Evolutionary conservation across 2,888 invertebrate species (phyloP).

Genomic region (Protodeltote pygarga): DNA sequence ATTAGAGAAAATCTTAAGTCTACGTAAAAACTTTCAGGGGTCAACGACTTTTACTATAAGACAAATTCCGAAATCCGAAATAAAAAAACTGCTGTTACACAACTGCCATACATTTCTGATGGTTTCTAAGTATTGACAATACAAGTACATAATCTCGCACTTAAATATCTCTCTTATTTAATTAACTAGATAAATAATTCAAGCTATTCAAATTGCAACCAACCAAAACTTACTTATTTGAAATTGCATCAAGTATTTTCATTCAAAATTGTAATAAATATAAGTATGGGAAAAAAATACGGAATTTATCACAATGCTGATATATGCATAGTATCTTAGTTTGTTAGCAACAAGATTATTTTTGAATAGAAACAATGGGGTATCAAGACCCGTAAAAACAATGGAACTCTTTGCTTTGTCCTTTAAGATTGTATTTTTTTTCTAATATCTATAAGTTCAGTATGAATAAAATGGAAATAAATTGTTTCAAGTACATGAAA

Average conservation of each 20-base stretch:
- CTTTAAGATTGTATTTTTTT: conserved; percentile 3
- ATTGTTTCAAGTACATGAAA: too few relatives aligned
- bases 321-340: conserved; percentile 19
- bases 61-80: too few relatives aligned
- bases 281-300: conserved; percentile 31
- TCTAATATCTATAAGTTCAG: not conserved
- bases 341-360: conserved; percentile 13
- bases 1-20: too few relatives aligned
- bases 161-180: too few relatives aligned
- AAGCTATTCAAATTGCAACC: not conserved
- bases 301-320: conserved; percentile 29
- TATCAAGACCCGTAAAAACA: conserved; percentile 39
- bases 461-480: too few relatives aligned
- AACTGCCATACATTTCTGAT: too few relatives aligned
- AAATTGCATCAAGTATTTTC: conserved; percentile 2
- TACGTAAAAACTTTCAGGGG: too few relatives aligned
- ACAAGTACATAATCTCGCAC: too few relatives aligned
- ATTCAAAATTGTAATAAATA: conserved; percentile 28
- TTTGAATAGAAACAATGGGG: conserved; percentile 43
- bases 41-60: too few relatives aligned
- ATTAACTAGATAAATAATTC: too few relatives aligned
- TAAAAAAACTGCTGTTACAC: too few relatives aligned
- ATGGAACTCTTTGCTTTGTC: conserved; percentile 32
- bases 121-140: too few relatives aligned
- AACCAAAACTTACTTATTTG: not conserved